phyloP scores from a whole-genome alignment of 92 coral and sea anemone genomes.

The Siderastrea siderea region DNA sequence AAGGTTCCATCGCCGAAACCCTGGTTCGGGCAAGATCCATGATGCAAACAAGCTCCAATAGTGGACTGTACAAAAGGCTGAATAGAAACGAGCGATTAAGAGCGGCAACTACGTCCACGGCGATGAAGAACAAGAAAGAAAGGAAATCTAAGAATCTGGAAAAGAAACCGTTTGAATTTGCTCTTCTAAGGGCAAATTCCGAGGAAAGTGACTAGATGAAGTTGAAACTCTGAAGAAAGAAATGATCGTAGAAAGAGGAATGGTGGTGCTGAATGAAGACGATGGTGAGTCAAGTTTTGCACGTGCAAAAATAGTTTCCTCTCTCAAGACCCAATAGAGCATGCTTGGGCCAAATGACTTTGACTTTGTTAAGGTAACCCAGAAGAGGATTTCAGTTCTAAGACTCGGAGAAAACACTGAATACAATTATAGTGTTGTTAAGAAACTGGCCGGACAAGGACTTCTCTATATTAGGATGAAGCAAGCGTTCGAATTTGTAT shows the following conservation, averaged over 20 bases:
- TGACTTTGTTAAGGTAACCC: slow-evolving; percentile 37
- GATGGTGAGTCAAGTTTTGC: slow-evolving; percentile 26
- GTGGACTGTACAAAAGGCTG: too few species aligned
- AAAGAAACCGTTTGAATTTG: too few species aligned
- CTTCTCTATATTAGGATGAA: slow-evolving; percentile 24
- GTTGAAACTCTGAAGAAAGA: slow-evolving; percentile 48
- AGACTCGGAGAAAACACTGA: slow-evolving; percentile 57
- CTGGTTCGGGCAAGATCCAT: too few species aligned
- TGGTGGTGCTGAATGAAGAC: slow-evolving; percentile 39
- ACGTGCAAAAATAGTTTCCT: slow-evolving; percentile 29
- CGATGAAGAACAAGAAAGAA: too few species aligned
- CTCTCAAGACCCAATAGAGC: slow-evolving; percentile 48
- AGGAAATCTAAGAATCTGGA: too few species aligned
- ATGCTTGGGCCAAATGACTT: slow-evolving; percentile 54
- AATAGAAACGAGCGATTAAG: too few species aligned
- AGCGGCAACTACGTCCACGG: too few species aligned
- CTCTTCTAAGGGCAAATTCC: slow-evolving; percentile 17
- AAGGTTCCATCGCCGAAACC: too few species aligned
- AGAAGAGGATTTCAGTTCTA: slow-evolving; percentile 49
- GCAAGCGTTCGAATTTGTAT: slow-evolving; percentile 38
- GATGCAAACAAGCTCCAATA: too few species aligned
- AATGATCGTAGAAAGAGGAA: slow-evolving; percentile 62
- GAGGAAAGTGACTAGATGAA: slow-evolving; percentile 54
- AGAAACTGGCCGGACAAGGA: slow-evolving; percentile 76
- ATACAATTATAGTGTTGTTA: slow-evolving; percentile 57